phyloP scores from a whole-genome alignment of 2,888 invertebrate species.

The Drosophila falleni region DNA sequence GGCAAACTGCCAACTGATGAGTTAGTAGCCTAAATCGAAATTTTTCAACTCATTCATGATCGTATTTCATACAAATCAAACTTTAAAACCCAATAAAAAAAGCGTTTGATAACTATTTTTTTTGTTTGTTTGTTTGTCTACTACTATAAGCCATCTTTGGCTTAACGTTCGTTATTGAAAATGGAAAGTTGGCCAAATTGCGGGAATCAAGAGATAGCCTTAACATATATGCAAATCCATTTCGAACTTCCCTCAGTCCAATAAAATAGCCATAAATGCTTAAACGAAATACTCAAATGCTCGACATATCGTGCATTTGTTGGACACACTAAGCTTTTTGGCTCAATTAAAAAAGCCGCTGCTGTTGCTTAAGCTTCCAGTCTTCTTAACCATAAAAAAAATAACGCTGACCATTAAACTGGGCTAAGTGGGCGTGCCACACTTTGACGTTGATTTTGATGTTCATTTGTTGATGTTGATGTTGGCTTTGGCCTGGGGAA shows the following conservation, averaged over 20 bases:
- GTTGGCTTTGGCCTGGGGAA: not conserved
- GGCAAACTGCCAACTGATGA: not conserved
- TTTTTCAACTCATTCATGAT: slow-evolving; percentile 15
- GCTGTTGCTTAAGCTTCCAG: slow-evolving; percentile 36
- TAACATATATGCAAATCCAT: slow-evolving; percentile 49
- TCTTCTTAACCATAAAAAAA: slow-evolving; percentile 23
- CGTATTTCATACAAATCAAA: slow-evolving; percentile 4
- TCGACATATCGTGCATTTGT: slow-evolving; percentile 32
- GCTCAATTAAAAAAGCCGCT: slow-evolving; percentile 39
- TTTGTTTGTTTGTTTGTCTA: slow-evolving; percentile 1
- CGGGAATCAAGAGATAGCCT: slow-evolving; percentile 9
- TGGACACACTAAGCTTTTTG: slow-evolving; percentile 10
- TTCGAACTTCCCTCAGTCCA: slow-evolving; percentile 10
- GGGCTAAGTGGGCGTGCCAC: slow-evolving; percentile 46
- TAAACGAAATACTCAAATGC: slow-evolving; percentile 34
- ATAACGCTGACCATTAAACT: slow-evolving; percentile 32
- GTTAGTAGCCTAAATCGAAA: not conserved
- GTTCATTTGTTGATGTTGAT: not conserved
- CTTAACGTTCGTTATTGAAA: slow-evolving; percentile 30
- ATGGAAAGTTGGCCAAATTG: slow-evolving; percentile 51
- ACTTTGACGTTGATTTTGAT: slow-evolving; percentile 8
- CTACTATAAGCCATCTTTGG: slow-evolving; percentile 18
- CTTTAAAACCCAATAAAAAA: slow-evolving; percentile 3
- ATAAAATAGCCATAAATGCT: slow-evolving; percentile 35
- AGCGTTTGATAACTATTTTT: slow-evolving; percentile 12